phyloP scores from a whole-genome alignment of 2,113 vertebrate species.

The Brienomyrus brachyistius region DNA sequence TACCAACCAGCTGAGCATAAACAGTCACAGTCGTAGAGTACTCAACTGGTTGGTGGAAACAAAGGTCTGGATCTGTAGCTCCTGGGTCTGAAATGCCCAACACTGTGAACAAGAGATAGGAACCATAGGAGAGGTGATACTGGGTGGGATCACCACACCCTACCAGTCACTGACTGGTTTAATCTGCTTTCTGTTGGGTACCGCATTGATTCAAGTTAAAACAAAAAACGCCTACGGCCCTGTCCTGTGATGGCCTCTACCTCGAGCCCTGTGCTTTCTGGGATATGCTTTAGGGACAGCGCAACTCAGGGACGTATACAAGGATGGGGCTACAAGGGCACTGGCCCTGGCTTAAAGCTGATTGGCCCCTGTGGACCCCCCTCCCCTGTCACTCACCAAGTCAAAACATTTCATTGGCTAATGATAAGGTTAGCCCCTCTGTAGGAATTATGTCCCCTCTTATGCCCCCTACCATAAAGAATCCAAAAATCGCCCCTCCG shows the following conservation, averaged over 20 bases:
- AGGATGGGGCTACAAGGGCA: background rate
- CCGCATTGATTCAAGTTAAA: background rate
- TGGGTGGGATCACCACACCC: background rate
- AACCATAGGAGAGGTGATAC: background rate
- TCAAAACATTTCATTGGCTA: background rate
- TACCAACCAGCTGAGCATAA: background rate
- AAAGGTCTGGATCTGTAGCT: background rate
- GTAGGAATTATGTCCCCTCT: background rate
- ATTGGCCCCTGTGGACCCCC: too few relatives aligned
- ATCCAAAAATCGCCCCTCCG: background rate
- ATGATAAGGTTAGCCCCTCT: background rate
- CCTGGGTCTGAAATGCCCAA: background rate
- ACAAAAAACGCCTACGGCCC: background rate
- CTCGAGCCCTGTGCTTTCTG: background rate
- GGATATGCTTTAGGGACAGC: background rate
- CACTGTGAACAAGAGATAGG: background rate
- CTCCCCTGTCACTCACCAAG: background rate
- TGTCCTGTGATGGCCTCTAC: background rate
- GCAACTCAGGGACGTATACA: background rate
- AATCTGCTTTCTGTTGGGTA: background rate
- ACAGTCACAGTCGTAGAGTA: background rate
- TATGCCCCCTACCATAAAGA: background rate
- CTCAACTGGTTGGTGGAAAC: background rate
- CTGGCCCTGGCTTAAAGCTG: background rate
- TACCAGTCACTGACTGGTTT: background rate